Percentiles rank a stretch among this genome's conserved stretches.
Conservation (phyloP, 2,888 invertebrate species). For the Perdita meconis region DNA sequence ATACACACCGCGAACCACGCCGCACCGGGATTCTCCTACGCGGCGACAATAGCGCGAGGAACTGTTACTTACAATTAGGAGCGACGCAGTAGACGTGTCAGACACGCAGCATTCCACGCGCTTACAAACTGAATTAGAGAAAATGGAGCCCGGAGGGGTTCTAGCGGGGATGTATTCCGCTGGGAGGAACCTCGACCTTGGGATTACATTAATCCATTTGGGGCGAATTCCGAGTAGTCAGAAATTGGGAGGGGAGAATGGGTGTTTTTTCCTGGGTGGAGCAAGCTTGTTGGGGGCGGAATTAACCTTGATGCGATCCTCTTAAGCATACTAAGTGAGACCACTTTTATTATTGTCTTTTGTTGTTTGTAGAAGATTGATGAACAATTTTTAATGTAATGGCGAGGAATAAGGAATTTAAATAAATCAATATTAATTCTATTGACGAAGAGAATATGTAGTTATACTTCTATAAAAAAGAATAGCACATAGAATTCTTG, state of each 20-base stretch:
- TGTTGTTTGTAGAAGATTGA: no score
- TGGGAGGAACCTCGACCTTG: background rate
- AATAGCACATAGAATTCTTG: no score
- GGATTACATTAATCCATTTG: background rate
- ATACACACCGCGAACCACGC: conserved; percentile 45
- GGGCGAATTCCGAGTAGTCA: background rate
- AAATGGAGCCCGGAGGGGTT: conserved; percentile 18
- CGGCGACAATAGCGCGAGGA: conserved; percentile 53
- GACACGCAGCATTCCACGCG: conserved; percentile 50
- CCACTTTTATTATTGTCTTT: no score
- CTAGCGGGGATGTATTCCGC: background rate
- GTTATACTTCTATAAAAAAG: no score
- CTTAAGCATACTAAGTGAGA: no score
- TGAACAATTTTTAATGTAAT: no score
- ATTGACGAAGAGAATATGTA: no score
- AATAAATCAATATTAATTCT: no score
- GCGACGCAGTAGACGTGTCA: conserved; percentile 35
- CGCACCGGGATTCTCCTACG: conserved; percentile 52
- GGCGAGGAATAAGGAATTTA: no score
- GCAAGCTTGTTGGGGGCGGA: no score
- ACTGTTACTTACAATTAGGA: conserved; percentile 66
- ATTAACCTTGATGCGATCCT: no score
- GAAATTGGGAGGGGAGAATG: background rate
- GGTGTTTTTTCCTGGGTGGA: no score
- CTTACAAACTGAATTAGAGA: conserved; percentile 57